Percentiles rank a stretch among this genome's conserved stretches.
These are phyloP conservation scores for Latheticus oryzae DNA, from an alignment of 2,888 invertebrate species.

Conservation along the genomic window DNA sequence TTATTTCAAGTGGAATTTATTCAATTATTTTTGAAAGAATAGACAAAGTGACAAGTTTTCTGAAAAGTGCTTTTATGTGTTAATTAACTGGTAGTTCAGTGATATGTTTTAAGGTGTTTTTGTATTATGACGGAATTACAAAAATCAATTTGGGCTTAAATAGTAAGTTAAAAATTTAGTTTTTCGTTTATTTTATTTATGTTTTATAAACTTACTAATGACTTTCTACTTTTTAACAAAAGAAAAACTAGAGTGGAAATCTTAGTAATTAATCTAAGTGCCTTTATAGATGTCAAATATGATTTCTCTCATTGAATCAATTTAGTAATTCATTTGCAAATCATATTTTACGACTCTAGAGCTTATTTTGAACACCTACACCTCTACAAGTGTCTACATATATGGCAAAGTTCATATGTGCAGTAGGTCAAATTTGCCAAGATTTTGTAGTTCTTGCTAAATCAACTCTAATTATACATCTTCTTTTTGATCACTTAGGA, in stretches of 20 bases:
- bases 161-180: conserved; percentile 10
- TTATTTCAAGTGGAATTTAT: too few species aligned
- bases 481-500: too few species aligned
- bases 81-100: conserved; percentile 10
- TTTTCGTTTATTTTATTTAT: background rate
- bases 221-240: too few species aligned
- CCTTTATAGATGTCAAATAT: too few species aligned
- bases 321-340: too few species aligned
- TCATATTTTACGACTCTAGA: conserved; percentile 12
- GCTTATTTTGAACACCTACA: conserved; percentile 17
- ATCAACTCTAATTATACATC: too few species aligned
- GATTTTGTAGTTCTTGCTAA: conserved; percentile 14
- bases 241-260: too few species aligned
- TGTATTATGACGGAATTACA: conserved; percentile 15
- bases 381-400: conserved; percentile 3
- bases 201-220: background rate
- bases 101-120: conserved; percentile 15
- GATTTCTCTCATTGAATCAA: too few species aligned
- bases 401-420: conserved; percentile 23
- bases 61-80: conserved; percentile 1
- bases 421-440: conserved; percentile 13
- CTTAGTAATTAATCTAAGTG: too few species aligned
- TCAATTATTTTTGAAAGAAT: conserved; percentile 10
- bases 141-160: conserved; percentile 24
- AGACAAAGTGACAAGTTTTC: background rate